Percentiles rank a stretch among this genome's conserved stretches.
phyloP scores from a whole-genome alignment of 1,140 invertebrate genomes.

The Drosophila sechellia region DNA sequence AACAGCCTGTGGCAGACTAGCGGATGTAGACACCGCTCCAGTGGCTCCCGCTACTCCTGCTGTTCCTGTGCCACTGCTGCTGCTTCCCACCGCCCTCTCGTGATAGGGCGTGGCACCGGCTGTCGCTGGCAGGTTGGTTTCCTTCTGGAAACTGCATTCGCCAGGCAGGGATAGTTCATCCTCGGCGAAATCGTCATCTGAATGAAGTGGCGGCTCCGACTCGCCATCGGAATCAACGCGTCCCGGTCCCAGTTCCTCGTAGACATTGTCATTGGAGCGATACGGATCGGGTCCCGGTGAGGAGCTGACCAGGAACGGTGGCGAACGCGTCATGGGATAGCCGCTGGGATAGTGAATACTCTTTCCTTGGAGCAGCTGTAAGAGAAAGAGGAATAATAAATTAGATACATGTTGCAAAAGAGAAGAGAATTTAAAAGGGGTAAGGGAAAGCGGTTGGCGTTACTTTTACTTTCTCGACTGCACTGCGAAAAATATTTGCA shows the following conservation, averaged over 20 bases:
- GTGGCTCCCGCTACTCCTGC: slow-evolving; percentile 32
- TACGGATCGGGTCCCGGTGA: slow-evolving; percentile 89
- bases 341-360: slow-evolving; percentile 86
- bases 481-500: slow-evolving; percentile 1
- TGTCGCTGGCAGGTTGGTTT: slow-evolving; percentile 33
- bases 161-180: slow-evolving; percentile 88
- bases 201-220: slow-evolving; percentile 86
- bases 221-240: slow-evolving; percentile 88
- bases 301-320: slow-evolving; percentile 88
- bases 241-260: slow-evolving; percentile 87
- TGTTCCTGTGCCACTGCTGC: slow-evolving; percentile 17
- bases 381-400: slow-evolving; percentile 51
- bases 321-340: slow-evolving; percentile 86
- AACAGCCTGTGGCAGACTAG: slow-evolving; percentile 34
- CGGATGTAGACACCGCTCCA: slow-evolving; percentile 51
- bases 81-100: slow-evolving; percentile 73
- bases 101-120: slow-evolving; percentile 84
- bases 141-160: slow-evolving; percentile 85
- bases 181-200: slow-evolving; percentile 89
- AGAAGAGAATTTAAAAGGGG: not conserved
- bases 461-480: slow-evolving; percentile 13
- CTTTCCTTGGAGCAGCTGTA: slow-evolving; percentile 89
- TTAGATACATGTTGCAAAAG: slow-evolving; percentile 28
- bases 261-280: slow-evolving; percentile 89
- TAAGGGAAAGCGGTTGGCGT: not conserved